Conservation (phyloP, 2,888 invertebrate genomes). For the Agrypnus murinus region DNA sequence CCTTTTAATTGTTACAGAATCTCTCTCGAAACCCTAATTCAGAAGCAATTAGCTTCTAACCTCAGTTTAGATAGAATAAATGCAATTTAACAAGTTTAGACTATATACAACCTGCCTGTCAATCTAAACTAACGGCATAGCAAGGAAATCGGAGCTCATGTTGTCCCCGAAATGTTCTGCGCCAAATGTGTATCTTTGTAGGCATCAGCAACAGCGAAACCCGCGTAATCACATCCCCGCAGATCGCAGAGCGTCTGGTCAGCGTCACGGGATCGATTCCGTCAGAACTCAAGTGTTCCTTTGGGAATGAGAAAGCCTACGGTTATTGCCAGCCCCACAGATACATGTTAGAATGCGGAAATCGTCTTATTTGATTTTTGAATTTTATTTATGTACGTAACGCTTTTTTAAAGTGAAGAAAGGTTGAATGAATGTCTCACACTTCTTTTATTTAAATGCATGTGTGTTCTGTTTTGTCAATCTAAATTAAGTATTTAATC, state of each 20-base stretch:
- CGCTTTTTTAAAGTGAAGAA: constrained; percentile 9
- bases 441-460: no score
- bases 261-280: constrained; percentile 45
- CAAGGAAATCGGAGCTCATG: constrained; percentile 10
- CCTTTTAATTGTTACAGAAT: constrained; percentile 17
- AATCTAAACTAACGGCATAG: constrained; percentile 12
- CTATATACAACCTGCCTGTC: constrained; percentile 15
- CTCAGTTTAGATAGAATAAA: constrained; percentile 12
- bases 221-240: constrained; percentile 42
- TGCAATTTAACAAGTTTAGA: constrained; percentile 22
- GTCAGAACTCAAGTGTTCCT: constrained; percentile 42
- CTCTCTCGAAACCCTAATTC: neutral
- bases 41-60: constrained; percentile 1
- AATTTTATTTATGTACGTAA: constrained; percentile 35
- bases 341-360: constrained; percentile 36
- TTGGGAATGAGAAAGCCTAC: constrained; percentile 36
- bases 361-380: constrained; percentile 43
- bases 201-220: constrained; percentile 31
- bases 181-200: constrained; percentile 41
- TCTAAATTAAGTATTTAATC: no score
- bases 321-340: constrained; percentile 40
- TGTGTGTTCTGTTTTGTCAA: no score
- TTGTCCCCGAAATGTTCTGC: constrained; percentile 24
- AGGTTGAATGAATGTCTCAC: no score
- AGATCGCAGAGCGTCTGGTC: constrained; percentile 46